Percentiles rank a stretch among this genome's conserved stretches.
These are phyloP conservation scores for Sweltsa coloradensis DNA, from an alignment of 1,140 invertebrate species.

Conservation along the genomic window DNA sequence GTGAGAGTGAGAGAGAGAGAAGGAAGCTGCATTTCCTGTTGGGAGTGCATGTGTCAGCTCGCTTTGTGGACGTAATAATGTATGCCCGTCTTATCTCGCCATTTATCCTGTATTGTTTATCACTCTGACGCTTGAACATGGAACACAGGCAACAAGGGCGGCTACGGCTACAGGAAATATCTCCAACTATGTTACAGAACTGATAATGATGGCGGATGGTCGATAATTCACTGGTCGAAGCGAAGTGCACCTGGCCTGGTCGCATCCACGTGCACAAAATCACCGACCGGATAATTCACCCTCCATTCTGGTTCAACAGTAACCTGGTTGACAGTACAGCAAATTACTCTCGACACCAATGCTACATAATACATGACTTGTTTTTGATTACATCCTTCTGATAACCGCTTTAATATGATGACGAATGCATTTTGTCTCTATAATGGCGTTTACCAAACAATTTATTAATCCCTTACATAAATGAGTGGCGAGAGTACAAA, in stretches of 20 bases:
- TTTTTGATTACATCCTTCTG: constrained; percentile 3
- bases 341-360: constrained; percentile 5
- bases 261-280: no score
- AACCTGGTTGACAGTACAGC: constrained; percentile 2
- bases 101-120: constrained; percentile 9
- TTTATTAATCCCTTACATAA: constrained; percentile 8
- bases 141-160: no score
- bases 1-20: no score
- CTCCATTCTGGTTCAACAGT: no score
- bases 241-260: no score
- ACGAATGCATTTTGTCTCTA: neutral
- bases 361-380: constrained; percentile 3
- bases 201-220: no score
- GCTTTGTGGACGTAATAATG: no score
- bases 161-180: constrained; percentile 3
- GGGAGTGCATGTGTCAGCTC: no score
- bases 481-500: no score
- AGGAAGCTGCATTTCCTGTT: constrained; percentile 10
- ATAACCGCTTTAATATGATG: constrained; percentile 5
- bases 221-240: no score
- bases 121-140: constrained; percentile 6
- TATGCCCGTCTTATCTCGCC: constrained; percentile 1
- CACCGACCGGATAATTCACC: no score
- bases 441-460: constrained; percentile 3
- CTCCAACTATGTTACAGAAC: no score